These are phyloP conservation scores for Psilopsiagon aurifrons DNA, from an alignment of 2,113 vertebrate species.

Conservation along the genomic window DNA sequence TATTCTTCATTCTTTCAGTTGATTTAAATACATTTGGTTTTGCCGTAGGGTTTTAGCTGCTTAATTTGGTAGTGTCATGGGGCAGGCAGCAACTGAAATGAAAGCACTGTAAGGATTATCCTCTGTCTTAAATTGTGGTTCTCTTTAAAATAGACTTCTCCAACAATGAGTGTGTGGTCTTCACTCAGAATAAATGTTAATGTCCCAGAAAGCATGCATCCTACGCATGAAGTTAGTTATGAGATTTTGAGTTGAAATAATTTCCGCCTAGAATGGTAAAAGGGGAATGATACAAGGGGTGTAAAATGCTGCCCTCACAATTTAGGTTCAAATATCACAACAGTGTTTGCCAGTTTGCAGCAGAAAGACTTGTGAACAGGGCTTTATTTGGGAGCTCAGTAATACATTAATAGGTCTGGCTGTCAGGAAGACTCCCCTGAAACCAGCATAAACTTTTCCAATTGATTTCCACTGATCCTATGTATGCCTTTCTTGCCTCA, in stretches of 20 bases:
- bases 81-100: background rate
- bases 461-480: background rate
- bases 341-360: background rate
- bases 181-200: background rate
- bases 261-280: background rate
- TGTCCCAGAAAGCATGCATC: background rate
- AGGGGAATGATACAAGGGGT: background rate
- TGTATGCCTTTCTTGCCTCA: background rate
- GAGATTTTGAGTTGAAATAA: background rate
- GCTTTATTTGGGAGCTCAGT: background rate
- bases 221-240: background rate
- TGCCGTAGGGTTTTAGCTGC: background rate
- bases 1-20: background rate
- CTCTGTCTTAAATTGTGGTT: background rate
- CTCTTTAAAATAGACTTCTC: background rate
- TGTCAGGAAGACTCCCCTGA: background rate
- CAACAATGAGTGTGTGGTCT: background rate
- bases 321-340: background rate
- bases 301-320: background rate
- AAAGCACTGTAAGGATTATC: background rate
- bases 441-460: background rate
- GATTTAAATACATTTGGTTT: background rate
- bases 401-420: background rate
- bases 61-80: background rate
- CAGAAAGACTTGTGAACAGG: background rate